A percentile compares a stretch with the other conserved stretches of the same genome.
These are phyloP conservation scores for Poecilia gillii DNA, from an alignment of 2,797 vertebrate genomes.

Conservation along the genomic window DNA sequence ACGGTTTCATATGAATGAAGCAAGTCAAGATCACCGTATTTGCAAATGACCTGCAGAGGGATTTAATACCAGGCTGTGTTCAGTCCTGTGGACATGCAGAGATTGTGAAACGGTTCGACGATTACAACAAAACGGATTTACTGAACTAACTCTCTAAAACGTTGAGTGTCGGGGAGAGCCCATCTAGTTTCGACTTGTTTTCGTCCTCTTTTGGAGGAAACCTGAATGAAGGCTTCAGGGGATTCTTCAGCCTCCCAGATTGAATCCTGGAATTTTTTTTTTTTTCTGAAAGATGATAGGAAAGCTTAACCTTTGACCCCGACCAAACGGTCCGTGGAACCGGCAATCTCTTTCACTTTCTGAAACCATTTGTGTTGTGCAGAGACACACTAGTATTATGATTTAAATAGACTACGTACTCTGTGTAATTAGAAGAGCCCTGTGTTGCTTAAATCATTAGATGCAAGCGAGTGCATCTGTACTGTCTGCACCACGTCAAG, in stretches of 20 bases:
- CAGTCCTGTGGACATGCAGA: background rate
- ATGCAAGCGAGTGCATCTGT: background rate
- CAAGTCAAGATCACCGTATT: conserved; percentile 5
- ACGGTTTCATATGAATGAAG: conserved; percentile 18
- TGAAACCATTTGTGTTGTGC: background rate
- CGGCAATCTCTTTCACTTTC: background rate
- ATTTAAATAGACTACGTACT: background rate
- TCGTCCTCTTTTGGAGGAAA: conserved; percentile 51
- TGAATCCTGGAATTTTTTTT: conserved; percentile 32
- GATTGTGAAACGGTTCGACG: background rate
- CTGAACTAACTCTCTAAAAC: conserved; percentile 42
- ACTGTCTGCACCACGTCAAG: no score
- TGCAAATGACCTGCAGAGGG: background rate
- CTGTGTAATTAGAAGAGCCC: background rate
- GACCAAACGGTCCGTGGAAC: background rate
- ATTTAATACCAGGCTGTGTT: background rate
- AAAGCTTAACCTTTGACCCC: conserved; percentile 49
- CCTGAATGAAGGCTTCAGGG: conserved; percentile 67
- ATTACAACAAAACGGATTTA: background rate
- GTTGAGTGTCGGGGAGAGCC: conserved; percentile 59
- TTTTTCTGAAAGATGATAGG: conserved; percentile 30
- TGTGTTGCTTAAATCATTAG: background rate
- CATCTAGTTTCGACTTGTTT: conserved; percentile 48
- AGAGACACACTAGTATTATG: background rate
- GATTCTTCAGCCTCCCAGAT: conserved; percentile 34